phyloP scores from a whole-genome alignment of 2,888 invertebrate genomes.

The Clanis bilineata region DNA sequence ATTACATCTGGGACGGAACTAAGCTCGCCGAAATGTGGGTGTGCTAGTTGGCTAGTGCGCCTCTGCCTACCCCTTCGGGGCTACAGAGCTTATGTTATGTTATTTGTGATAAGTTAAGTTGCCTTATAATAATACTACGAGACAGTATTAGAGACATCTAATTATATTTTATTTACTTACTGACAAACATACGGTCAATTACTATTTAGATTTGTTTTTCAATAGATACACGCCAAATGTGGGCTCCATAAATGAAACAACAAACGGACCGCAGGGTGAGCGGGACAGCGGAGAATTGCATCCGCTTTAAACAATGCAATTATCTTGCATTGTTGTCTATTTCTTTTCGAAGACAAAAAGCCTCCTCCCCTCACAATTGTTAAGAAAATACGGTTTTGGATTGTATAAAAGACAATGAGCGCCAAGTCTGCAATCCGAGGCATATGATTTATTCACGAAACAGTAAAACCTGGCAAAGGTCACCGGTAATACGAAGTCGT shows the following conservation, averaged over 20 bases:
- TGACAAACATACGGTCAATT: too few relatives aligned
- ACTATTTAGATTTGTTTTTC: too few relatives aligned
- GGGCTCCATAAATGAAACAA: not conserved
- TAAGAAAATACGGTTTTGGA: not conserved
- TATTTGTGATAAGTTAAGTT: too few relatives aligned
- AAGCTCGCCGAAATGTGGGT: too few relatives aligned
- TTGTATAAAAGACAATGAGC: not conserved
- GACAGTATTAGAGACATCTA: too few relatives aligned
- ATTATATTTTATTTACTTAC: too few relatives aligned
- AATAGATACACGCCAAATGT: not conserved
- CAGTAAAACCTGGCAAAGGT: not conserved
- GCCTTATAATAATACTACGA: too few relatives aligned
- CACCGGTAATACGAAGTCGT: not conserved
- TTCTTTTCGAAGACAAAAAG: not conserved
- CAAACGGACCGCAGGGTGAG: not conserved
- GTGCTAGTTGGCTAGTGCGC: too few relatives aligned
- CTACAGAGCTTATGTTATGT: too few relatives aligned
- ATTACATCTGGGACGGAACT: too few relatives aligned
- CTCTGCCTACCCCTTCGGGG: too few relatives aligned
- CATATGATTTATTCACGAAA: not conserved
- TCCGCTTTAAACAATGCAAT: conserved; percentile 11
- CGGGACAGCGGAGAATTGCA: not conserved
- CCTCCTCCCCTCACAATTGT: not conserved
- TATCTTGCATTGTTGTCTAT: conserved; percentile 2
- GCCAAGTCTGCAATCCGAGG: not conserved